A percentile compares a stretch with the other conserved stretches of the same genome.
Conservation (phyloP, 1,140 invertebrate species). For the Leptinotarsa texana region DNA sequence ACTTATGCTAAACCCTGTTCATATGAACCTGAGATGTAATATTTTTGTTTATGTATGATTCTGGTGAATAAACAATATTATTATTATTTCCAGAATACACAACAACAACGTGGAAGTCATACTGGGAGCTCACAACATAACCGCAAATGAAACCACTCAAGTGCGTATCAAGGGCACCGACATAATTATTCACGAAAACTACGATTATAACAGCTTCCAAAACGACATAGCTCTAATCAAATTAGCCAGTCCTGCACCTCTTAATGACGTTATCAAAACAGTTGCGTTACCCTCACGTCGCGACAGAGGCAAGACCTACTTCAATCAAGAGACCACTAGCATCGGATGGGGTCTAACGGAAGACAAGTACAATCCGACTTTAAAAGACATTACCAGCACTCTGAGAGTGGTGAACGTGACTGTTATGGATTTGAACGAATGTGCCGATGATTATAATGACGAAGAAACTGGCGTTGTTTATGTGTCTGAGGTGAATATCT, state of each 20-base stretch:
- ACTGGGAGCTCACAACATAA: conserved; percentile 58
- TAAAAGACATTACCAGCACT: conserved; percentile 26
- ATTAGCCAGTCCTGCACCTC: conserved; percentile 48
- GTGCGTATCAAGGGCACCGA: conserved; percentile 51
- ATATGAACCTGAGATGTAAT: not conserved
- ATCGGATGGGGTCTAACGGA: conserved; percentile 28
- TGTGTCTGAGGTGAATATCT: conserved; percentile 29
- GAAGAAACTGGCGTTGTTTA: conserved; percentile 13
- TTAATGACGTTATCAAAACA: conserved; percentile 18
- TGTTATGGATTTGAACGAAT: conserved; percentile 19
- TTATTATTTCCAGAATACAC: conserved; percentile 24
- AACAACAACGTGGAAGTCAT: conserved; percentile 40
- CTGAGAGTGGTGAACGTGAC: conserved; percentile 23
- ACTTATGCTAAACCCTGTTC: too few relatives aligned
- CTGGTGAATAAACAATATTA: not conserved
- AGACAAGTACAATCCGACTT: conserved; percentile 26
- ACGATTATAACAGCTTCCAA: conserved; percentile 53
- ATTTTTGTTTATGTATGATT: not conserved
- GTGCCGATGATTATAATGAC: conserved; percentile 26
- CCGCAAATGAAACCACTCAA: conserved; percentile 51
- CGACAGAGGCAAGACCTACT: conserved; percentile 21
- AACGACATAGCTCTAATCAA: conserved; percentile 60
- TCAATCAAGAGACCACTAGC: conserved; percentile 16
- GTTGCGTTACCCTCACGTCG: conserved; percentile 43
- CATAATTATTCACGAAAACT: conserved; percentile 56